phyloP scores from a whole-genome alignment of 2,797 vertebrate species.

The Alectoris magna region DNA sequence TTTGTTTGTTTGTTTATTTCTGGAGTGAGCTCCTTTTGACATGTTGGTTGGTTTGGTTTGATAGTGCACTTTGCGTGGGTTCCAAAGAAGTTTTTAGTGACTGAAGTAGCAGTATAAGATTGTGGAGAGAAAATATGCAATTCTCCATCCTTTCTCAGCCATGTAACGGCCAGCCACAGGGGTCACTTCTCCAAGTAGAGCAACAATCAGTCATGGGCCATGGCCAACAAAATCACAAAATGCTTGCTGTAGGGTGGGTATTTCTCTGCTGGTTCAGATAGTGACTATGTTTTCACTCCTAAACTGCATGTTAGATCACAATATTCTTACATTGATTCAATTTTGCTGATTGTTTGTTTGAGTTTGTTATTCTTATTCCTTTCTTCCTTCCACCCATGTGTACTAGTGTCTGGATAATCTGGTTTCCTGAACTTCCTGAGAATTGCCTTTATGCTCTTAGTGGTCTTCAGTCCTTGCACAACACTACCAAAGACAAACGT shows the following conservation, averaged over 20 bases:
- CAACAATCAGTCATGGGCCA: neutral
- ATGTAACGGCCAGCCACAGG: neutral
- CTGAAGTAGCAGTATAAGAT: neutral
- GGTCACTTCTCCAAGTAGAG: neutral
- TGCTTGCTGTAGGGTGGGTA: neutral
- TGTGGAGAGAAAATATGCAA: too few species aligned
- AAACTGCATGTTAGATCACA: neutral
- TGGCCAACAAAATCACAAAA: neutral
- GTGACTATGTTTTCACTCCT: neutral
- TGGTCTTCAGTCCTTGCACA: neutral
- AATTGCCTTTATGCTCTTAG: neutral
- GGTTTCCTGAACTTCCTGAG: neutral
- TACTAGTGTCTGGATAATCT: neutral
- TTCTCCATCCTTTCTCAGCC: neutral
- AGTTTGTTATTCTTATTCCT: neutral
- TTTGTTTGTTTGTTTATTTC: neutral
- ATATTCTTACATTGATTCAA: neutral
- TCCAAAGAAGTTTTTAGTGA: neutral
- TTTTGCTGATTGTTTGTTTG: neutral
- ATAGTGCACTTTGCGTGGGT: neutral
- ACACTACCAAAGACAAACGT: neutral
- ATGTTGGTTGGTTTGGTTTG: neutral
- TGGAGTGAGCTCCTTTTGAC: neutral
- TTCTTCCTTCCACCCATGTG: neutral
- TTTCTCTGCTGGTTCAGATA: neutral